Conservation (phyloP, 92 coral and sea anemone genomes). For the Hydrozoanthus gracilis region DNA sequence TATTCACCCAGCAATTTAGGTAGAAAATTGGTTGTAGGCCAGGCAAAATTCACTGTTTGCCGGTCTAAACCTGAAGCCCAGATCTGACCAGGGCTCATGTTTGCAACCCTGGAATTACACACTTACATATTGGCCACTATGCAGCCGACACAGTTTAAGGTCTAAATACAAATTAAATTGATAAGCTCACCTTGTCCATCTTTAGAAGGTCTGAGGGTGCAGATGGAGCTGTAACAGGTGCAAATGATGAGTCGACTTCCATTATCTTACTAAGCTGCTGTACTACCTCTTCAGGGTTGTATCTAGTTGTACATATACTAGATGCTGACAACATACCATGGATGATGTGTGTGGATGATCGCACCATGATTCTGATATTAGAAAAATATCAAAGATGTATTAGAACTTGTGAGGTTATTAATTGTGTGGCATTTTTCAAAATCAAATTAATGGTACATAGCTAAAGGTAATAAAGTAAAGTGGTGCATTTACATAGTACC, state of each 20-base stretch:
- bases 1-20: too few species aligned
- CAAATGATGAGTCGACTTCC: constrained; percentile 63
- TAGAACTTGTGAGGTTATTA: not conserved
- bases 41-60: too few species aligned
- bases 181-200: constrained; percentile 80
- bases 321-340: constrained; percentile 82
- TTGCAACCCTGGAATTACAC: too few species aligned
- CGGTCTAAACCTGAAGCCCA: too few species aligned
- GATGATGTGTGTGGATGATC: constrained; percentile 76
- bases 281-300: constrained; percentile 76
- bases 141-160: too few species aligned
- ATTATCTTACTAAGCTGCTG: constrained; percentile 69
- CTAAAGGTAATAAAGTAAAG: not conserved
- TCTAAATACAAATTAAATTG: too few species aligned
- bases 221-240: constrained; percentile 67
- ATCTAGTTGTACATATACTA: constrained; percentile 63
- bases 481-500: too few species aligned
- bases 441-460: not conserved
- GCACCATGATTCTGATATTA: constrained; percentile 80
- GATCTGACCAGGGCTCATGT: too few species aligned
- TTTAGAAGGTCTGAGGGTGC: constrained; percentile 86
- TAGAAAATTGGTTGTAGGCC: too few species aligned
- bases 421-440: too few species aligned
- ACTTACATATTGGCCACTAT: too few species aligned
- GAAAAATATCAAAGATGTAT: not conserved